Evolutionary conservation across 1,140 invertebrate species (phyloP).

Genomic region (Neotoxoptera formosana): DNA sequence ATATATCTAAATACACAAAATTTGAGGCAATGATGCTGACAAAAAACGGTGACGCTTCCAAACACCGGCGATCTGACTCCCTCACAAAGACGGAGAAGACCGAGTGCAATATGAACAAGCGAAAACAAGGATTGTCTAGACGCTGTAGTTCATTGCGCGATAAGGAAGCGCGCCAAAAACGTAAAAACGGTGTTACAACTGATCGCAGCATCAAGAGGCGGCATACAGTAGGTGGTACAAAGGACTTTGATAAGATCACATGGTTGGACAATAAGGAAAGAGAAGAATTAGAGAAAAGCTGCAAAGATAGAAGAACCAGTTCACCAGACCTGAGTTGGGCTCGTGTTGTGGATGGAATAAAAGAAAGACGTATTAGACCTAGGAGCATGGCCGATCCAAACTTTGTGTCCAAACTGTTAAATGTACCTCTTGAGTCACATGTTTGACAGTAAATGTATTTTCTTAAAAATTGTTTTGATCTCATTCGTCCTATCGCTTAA

Average conservation of each 20-base stretch:
- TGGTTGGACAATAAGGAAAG: constrained; percentile 69
- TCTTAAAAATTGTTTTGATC: constrained; percentile 46
- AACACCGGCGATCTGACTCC: constrained; percentile 72
- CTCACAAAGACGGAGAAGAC: constrained; percentile 83
- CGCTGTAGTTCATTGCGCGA: constrained; percentile 58
- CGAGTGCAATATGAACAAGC: constrained; percentile 78
- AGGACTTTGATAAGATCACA: constrained; percentile 78
- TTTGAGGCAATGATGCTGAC: constrained; percentile 58
- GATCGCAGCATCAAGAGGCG: constrained; percentile 76
- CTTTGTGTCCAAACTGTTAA: constrained; percentile 58
- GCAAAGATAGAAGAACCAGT: constrained; percentile 68
- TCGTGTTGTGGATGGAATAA: constrained; percentile 65
- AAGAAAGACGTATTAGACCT: constrained; percentile 68
- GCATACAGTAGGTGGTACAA: constrained; percentile 91
- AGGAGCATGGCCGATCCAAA: constrained; percentile 66
- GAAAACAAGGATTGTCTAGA: constrained; percentile 68
- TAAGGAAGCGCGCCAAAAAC: constrained; percentile 71
- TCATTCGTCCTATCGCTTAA: constrained; percentile 53
- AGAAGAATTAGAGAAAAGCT: constrained; percentile 66
- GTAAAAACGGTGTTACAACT: constrained; percentile 73
- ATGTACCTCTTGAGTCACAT: constrained; percentile 60
- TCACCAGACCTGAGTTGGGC: constrained; percentile 71
- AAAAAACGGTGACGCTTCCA: constrained; percentile 62
- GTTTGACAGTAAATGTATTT: constrained; percentile 59
- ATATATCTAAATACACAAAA: constrained; percentile 56